phyloP scores from a whole-genome alignment of 2,113 vertebrate genomes.

The Martes martes region DNA sequence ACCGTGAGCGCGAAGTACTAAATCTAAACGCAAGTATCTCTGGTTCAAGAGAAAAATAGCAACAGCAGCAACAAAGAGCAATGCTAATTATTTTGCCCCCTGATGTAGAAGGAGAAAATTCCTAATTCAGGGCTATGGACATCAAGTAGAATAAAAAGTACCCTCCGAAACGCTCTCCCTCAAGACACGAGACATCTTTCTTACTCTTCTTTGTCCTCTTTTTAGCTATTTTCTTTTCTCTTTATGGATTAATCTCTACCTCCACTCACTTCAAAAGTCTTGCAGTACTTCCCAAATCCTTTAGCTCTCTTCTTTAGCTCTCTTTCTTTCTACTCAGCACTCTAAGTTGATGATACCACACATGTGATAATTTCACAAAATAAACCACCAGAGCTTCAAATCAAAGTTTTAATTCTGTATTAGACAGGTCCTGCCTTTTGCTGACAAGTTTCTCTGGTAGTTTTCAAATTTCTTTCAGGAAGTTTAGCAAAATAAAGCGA shows the following conservation, averaged over 20 bases:
- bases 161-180: not conserved
- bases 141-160: not conserved
- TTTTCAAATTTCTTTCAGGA: conserved; percentile 13
- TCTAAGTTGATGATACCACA: not conserved
- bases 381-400: not conserved
- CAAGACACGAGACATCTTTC: not conserved
- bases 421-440: not conserved
- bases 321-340: not conserved
- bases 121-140: not conserved
- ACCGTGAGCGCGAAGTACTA: not conserved
- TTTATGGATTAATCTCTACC: not conserved
- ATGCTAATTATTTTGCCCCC: conserved; percentile 26
- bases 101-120: not conserved
- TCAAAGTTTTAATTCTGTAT: conserved; percentile 31
- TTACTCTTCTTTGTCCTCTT: not conserved
- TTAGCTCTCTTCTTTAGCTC: not conserved
- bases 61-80: not conserved
- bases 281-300: not conserved
- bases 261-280: not conserved
- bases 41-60: conserved; percentile 14
- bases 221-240: not conserved
- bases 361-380: not conserved
- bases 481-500: conserved; percentile 36
- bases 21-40: not conserved
- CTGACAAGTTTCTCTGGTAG: not conserved